Evolutionary conservation across 2,888 invertebrate genomes (phyloP).

Genomic region (Amaurobius ferox): DNA sequence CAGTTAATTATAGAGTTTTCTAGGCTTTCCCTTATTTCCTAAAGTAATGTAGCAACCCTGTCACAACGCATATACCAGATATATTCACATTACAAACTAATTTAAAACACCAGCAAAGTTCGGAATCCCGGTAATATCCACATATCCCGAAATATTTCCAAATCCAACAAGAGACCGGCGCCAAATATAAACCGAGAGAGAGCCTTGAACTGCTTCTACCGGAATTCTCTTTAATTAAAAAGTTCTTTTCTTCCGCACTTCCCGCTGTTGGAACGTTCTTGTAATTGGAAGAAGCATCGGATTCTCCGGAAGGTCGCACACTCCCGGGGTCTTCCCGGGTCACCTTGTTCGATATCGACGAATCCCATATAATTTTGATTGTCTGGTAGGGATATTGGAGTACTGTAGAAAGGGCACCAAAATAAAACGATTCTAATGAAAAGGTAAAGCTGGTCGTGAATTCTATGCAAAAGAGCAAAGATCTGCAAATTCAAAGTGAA

Average conservation of each 20-base stretch:
- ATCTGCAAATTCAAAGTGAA: no score
- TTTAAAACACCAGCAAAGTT: no score
- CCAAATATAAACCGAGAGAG: neutral
- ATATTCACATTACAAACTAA: no score
- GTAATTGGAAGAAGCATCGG: constrained; percentile 13
- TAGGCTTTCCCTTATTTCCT: no score
- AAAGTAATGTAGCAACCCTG: no score
- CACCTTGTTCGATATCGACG: neutral
- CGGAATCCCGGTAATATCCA: no score
- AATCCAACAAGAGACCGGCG: neutral
- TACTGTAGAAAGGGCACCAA: no score
- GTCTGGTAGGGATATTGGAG: neutral
- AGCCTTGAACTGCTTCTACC: neutral
- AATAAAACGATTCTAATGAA: no score
- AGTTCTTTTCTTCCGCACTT: neutral
- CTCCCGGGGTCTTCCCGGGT: neutral
- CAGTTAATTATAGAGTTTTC: no score
- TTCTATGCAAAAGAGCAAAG: no score
- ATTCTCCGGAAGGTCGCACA: neutral
- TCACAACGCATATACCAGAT: no score
- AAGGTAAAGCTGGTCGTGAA: no score
- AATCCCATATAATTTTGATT: neutral
- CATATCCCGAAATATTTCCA: neutral
- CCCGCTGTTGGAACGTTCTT: constrained; percentile 9
- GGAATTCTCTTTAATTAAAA: constrained; percentile 11